Conservation (phyloP, 2,797 vertebrate genomes). For the Diceros bicornis region DNA sequence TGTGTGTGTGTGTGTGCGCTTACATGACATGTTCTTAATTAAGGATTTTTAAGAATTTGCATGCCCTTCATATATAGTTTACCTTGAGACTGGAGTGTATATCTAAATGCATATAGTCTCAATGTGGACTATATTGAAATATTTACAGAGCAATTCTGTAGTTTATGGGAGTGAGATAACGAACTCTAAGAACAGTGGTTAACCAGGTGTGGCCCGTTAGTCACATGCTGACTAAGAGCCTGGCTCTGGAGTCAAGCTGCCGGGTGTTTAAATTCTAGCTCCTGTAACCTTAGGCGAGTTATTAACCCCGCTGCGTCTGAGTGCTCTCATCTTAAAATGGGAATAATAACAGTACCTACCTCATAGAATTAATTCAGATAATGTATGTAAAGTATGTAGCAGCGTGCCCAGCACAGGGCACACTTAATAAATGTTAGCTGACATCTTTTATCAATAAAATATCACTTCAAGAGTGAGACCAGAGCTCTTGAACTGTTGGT, state of each 20-base stretch:
- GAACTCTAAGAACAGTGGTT: background rate
- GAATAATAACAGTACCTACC: background rate
- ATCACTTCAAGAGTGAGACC: background rate
- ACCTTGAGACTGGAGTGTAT: background rate
- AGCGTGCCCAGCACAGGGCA: background rate
- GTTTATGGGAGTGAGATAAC: background rate
- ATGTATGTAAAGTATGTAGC: background rate
- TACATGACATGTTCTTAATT: background rate
- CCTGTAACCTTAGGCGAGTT: background rate
- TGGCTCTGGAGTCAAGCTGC: background rate
- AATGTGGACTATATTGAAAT: background rate
- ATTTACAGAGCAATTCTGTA: background rate
- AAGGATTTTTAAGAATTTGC: constrained; percentile 34
- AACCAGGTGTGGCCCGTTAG: background rate
- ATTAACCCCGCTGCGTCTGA: background rate
- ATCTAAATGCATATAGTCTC: background rate
- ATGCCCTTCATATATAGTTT: background rate
- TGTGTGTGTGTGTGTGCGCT: background rate
- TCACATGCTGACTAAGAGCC: background rate
- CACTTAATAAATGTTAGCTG: background rate
- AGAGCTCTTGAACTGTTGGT: background rate
- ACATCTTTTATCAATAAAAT: background rate
- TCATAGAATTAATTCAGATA: background rate
- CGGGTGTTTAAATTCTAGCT: background rate
- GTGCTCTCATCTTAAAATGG: background rate